These are phyloP conservation scores for Thamnophis elegans DNA, from an alignment of 2,797 vertebrate species.

Conservation along the genomic window DNA sequence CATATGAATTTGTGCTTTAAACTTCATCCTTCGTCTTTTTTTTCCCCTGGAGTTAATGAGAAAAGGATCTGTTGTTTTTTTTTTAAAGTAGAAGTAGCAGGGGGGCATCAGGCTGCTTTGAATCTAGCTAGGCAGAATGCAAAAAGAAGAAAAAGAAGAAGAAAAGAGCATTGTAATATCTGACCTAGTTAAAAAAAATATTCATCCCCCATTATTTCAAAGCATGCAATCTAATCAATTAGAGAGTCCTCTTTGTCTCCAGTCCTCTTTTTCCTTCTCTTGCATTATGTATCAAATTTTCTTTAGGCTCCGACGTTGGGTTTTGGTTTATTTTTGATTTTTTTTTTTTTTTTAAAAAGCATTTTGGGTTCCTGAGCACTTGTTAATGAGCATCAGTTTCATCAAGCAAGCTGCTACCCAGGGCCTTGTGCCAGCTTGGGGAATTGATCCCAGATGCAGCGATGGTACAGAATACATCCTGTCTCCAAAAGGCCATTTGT, in stretches of 20 bases:
- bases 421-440: background rate
- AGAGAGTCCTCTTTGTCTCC: background rate
- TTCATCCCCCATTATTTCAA: background rate
- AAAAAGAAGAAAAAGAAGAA: too few relatives aligned
- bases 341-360: background rate
- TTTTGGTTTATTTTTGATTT: background rate
- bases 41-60: constrained; percentile 2
- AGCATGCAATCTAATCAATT: background rate
- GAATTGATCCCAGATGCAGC: background rate
- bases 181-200: background rate
- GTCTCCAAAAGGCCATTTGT: background rate
- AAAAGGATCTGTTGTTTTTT: background rate
- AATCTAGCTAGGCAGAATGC: background rate
- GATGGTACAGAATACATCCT: background rate
- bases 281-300: background rate
- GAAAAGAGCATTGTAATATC: background rate
- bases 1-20: background rate
- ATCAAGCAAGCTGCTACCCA: background rate
- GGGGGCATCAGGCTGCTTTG: background rate
- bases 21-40: constrained; percentile 15
- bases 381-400: background rate
- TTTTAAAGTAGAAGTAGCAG: background rate
- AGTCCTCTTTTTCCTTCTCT: background rate
- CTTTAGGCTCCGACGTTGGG: background rate
- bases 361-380: background rate